Evolutionary conservation across 2,888 invertebrate species (phyloP).

Genomic region (Rhagium mordax): DNA sequence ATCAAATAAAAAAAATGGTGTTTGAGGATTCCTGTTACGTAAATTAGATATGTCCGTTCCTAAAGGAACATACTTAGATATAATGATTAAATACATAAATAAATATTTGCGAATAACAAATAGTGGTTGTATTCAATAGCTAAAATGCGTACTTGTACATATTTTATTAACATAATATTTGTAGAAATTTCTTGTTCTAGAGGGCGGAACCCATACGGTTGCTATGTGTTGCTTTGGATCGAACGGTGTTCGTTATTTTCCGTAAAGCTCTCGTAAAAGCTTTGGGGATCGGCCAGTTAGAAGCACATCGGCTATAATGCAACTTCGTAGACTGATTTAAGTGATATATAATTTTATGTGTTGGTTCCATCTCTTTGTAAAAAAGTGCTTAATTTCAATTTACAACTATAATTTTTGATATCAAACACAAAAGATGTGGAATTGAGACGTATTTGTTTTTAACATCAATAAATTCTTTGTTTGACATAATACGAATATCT

Average conservation of each 20-base stretch:
- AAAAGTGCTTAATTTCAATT: not conserved
- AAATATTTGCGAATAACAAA: no score
- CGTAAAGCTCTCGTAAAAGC: constrained; percentile 60
- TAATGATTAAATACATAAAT: no score
- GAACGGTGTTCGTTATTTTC: constrained; percentile 63
- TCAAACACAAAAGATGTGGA: not conserved
- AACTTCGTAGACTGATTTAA: constrained; percentile 23
- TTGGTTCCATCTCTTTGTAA: constrained; percentile 1
- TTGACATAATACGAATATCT: not conserved
- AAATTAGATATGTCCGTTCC: no score
- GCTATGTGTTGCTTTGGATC: constrained; percentile 69
- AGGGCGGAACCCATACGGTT: constrained; percentile 56
- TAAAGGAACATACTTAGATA: no score
- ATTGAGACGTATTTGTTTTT: not conserved
- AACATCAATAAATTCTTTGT: not conserved
- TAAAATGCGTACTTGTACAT: not conserved
- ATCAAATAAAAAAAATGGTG: no score
- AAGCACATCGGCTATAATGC: constrained; percentile 47
- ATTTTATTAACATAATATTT: constrained; percentile 18
- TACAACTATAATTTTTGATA: not conserved
- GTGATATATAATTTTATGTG: constrained; percentile 25
- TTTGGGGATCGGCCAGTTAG: constrained; percentile 60
- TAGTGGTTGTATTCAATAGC: not conserved
- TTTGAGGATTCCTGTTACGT: no score
- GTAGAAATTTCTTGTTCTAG: constrained; percentile 21